Evolutionary conservation across 2,797 vertebrate genomes (phyloP), one percentile per base, ranked within the genome.

Genomic region (Australoheros facetus): DNA sequence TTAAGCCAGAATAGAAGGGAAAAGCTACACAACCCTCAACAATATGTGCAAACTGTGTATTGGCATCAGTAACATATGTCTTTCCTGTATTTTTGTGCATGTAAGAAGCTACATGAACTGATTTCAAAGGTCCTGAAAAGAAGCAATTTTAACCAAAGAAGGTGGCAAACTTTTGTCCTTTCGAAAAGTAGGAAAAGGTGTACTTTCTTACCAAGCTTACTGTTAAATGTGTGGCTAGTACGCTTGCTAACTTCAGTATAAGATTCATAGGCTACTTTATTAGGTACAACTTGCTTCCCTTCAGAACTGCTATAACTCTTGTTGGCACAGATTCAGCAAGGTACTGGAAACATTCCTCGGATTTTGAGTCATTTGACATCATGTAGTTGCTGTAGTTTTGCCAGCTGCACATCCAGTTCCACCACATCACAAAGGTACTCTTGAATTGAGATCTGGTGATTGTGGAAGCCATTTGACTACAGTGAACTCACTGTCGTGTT

Each of bases 331-430:
- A 45, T 19, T 66, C 42, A 66, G 45, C 39, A 66, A 26, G 17
- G 62, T 10, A 28, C 23, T 0, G 2, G 0, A 28, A 66, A 11
- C 23, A 66, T 66, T 66, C 8, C 21, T 45, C 26, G 48, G 23
- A 45, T 48, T 48, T 48, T 66, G 23, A 5, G 23, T 19, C 9
- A 48, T 48, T 64, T 64, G 39, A 64, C 60, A 9, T 45, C 14
- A 26, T 45, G 14, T 17, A 45, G 7, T 45, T 45, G 21, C 37
- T 64, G 7, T 1, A 64, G 21, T 26, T 64, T 45, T 45, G 39
- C n/a, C 39, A 2, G 42, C 13, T 45, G 14, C 14, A 45, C 13
- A 45, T 45, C 13, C 13, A 4, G 2, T 45, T 42, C 42, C 42
- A 45, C 42, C 14, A 14, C 39, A 42, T 42, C 11, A 12, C 12